Percentiles rank a stretch among this genome's conserved stretches.
phyloP scores from a whole-genome alignment of 2,888 invertebrate species.

The Mesorhabditis belari region DNA sequence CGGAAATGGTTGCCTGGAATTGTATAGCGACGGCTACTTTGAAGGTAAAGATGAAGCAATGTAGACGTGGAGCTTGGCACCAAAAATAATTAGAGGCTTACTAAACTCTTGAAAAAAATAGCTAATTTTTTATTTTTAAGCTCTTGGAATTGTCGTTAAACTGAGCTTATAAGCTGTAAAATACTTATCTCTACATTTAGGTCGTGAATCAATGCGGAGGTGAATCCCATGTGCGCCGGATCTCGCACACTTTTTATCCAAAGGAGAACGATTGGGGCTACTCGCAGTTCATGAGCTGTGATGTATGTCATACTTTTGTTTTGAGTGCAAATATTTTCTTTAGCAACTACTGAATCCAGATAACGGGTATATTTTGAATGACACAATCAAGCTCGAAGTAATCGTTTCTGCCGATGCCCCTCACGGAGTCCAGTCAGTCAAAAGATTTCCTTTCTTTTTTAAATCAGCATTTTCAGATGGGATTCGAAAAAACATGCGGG shows the following conservation, averaged over 20 bases:
- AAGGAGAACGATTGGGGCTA: constrained; percentile 88
- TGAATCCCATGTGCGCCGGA: constrained; percentile 55
- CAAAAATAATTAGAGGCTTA: too few relatives aligned
- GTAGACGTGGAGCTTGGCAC: too few relatives aligned
- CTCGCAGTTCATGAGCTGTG: constrained; percentile 75
- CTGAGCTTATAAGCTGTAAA: too few relatives aligned
- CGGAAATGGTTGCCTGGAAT: constrained; percentile 68
- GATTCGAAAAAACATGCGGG: constrained; percentile 94
- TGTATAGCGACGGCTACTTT: constrained; percentile 91
- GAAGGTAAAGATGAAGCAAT: too few relatives aligned
- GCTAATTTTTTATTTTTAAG: too few relatives aligned
- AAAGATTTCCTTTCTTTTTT: not conserved
- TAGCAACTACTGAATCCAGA: constrained; percentile 70
- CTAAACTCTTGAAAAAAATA: too few relatives aligned
- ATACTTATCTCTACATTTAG: constrained; percentile 4
- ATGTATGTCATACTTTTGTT: constrained; percentile 17
- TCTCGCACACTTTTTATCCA: constrained; percentile 89
- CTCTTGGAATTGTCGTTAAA: too few relatives aligned
- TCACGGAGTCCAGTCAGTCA: constrained; percentile 56
- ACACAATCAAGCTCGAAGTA: constrained; percentile 77
- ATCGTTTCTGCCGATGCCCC: constrained; percentile 62
- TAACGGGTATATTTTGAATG: constrained; percentile 76
- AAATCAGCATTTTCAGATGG: constrained; percentile 68
- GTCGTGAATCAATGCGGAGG: constrained; percentile 55
- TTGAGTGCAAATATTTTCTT: not conserved